Percentiles rank a stretch among this genome's conserved stretches.
These are phyloP conservation scores for Pseudorectes ferrugineus DNA, from an alignment of 2,113 vertebrate genomes.

Conservation along the genomic window DNA sequence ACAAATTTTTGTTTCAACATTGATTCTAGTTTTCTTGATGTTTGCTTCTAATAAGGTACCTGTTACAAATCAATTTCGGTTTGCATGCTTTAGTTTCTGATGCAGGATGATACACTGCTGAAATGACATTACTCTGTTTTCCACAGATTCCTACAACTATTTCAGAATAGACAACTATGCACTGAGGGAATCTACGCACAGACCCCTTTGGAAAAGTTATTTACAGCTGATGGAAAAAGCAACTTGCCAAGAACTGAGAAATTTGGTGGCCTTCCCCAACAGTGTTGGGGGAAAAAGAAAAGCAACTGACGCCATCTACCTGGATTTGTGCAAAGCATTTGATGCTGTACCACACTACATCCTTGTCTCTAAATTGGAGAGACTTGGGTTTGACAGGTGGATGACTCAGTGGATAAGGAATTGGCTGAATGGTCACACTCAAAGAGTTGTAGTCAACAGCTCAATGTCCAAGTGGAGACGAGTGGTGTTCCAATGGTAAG, in stretches of 20 bases:
- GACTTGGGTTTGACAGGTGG: neutral
- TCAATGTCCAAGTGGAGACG: rapidly evolving
- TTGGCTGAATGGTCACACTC: neutral
- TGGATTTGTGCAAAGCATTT: neutral
- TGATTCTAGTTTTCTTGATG: conserved; percentile 86
- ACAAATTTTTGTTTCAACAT: conserved; percentile 97
- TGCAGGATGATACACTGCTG: conserved; percentile 64
- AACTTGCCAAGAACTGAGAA: neutral
- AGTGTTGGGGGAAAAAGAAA: neutral
- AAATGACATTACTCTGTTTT: conserved; percentile 66
- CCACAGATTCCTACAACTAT: conserved; percentile 43
- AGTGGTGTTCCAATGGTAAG: neutral
- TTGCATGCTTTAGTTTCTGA: conserved; percentile 77
- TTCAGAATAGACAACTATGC: conserved; percentile 17
- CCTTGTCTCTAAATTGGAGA: neutral
- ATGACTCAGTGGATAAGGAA: neutral
- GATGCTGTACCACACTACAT: neutral
- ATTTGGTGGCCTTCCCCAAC: neutral
- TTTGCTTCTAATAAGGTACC: conserved; percentile 85
- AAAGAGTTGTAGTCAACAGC: neutral
- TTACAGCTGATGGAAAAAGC: conserved; percentile 5
- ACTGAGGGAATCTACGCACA: conserved; percentile 9
- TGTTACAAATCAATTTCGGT: conserved; percentile 84
- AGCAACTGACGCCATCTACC: neutral
- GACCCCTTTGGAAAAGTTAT: neutral